Evolutionary conservation across 2,113 vertebrate species (phyloP).

Genomic region (Rhynchomys soricoides): DNA sequence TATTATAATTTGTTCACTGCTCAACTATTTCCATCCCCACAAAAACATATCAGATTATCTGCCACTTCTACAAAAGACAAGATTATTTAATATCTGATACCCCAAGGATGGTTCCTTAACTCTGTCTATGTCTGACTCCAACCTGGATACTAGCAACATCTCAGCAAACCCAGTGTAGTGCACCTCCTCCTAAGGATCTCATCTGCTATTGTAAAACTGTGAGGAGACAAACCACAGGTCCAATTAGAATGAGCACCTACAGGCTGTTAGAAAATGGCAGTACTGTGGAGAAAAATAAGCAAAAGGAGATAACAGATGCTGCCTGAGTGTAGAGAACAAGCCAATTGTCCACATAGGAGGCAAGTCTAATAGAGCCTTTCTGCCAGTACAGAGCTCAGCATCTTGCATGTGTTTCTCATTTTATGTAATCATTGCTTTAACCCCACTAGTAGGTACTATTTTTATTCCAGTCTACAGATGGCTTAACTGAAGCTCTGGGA

Average conservation of each 20-base stretch:
- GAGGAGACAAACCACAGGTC: background rate
- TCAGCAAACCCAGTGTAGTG: background rate
- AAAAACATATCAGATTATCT: background rate
- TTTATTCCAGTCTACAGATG: background rate
- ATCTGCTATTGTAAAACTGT: too few relatives aligned
- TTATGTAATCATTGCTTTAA: background rate
- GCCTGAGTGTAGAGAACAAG: background rate
- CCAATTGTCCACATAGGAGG: background rate
- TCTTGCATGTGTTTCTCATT: background rate
- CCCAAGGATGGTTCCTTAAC: background rate
- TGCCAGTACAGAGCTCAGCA: background rate
- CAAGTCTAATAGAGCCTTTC: background rate
- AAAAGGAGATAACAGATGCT: background rate
- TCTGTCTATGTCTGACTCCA: background rate
- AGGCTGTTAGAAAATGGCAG: background rate
- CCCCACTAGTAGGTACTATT: background rate
- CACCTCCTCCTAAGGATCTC: fast-evolving
- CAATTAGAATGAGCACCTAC: background rate
- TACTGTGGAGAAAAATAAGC: background rate
- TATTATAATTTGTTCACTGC: background rate
- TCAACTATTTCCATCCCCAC: background rate
- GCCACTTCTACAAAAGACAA: background rate
- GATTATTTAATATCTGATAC: background rate
- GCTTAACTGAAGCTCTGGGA: background rate
- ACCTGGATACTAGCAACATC: background rate